Evolutionary conservation across 2,797 vertebrate species (phyloP).

Genomic region (Tadarida brasiliensis): DNA sequence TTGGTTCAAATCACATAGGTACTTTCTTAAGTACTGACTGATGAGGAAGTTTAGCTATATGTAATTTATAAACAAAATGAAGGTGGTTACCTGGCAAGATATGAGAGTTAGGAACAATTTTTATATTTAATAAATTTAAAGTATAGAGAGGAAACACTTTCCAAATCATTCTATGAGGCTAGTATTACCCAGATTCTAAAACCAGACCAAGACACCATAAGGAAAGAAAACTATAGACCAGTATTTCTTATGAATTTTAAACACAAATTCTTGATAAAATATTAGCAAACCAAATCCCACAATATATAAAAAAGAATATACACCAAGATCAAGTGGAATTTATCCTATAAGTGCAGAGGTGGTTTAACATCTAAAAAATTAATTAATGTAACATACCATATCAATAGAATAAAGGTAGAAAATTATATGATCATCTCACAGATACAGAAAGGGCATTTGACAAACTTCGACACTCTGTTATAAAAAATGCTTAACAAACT

Average conservation of each 20-base stretch:
- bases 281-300: not conserved
- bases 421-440: not conserved
- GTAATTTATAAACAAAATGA: conserved; percentile 78
- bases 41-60: conserved; percentile 73
- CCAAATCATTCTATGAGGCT: not conserved
- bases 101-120: not conserved
- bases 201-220: not conserved
- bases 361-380: not conserved
- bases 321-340: not conserved
- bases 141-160: not conserved
- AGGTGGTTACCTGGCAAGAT: conserved; percentile 23
- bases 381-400: not conserved
- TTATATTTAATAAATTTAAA: conserved; percentile 32
- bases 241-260: not conserved
- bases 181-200: not conserved
- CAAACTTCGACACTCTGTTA: not conserved
- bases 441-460: not conserved
- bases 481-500: not conserved
- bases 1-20: conserved; percentile 79
- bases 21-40: conserved; percentile 74
- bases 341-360: not conserved
- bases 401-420: conserved; percentile 27
- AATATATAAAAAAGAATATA: not conserved
- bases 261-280: not conserved
- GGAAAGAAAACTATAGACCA: not conserved